Evolutionary conservation across 2,888 invertebrate genomes (phyloP).

Genomic region (Escarpia spicata): DNA sequence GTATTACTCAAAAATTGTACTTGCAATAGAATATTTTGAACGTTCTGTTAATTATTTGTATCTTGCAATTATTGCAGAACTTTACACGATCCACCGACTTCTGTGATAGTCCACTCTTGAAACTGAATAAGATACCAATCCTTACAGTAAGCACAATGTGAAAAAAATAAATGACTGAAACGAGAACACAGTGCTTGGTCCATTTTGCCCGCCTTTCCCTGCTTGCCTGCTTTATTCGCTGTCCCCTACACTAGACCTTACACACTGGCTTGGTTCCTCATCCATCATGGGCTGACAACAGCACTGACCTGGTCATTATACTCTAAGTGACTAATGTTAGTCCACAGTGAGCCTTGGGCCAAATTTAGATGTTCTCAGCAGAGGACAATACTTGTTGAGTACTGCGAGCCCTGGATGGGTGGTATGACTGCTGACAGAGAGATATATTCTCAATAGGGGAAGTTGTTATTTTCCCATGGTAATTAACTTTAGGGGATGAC

Average conservation of each 20-base stretch:
- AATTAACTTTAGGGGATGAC: background rate
- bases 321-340: background rate
- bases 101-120: no score
- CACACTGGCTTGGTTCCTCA: background rate
- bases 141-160: no score
- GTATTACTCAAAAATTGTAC: no score
- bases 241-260: background rate
- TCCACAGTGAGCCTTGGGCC: background rate
- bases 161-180: no score
- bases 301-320: background rate
- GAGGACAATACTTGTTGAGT: background rate
- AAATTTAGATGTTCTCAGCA: background rate
- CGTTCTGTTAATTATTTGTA: no score
- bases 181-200: no score
- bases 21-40: no score
- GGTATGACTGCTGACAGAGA: background rate
- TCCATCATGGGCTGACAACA: background rate
- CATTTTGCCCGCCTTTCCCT: no score
- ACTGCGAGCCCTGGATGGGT: background rate
- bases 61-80: no score
- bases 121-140: no score
- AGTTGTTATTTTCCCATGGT: background rate
- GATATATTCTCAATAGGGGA: background rate
- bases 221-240: background rate
- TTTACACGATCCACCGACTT: no score